Base-by-base conservation (phyloP, 2,797 vertebrate species). In the Bufotes viridis region DNA sequence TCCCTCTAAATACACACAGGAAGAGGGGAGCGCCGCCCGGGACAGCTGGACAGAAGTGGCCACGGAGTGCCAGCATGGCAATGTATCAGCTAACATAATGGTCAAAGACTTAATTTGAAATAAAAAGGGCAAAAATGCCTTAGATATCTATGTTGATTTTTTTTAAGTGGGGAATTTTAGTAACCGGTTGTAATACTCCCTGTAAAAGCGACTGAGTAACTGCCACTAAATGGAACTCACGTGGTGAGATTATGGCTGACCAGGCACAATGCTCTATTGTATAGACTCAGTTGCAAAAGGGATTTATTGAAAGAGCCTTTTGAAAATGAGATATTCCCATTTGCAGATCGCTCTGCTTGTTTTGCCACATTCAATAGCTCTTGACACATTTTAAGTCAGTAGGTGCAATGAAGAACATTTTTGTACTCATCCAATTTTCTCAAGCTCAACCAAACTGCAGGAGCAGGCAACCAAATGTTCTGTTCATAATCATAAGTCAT, bases 401-500 rank as follows among this genome's bases (percentile, higher is more conserved):
- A 78, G 70, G 86, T 82, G 34, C 58, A 34, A 55, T 70, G 42
- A 82, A 82, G 65, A 87, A 74, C 58, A 29, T 24, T 87, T 61
- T 53, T 87, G 69, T 51, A 75, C 55, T 61, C 74, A 58, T 87
- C 26, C 78, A 72, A 63, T 81, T 75, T 72, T 67, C 26, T 81
- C 22, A 51, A 63, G 42, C n/a, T 29, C 70, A 29, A 78, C 58
- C n/a, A 87, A 87, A 87, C 42, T 53, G 80, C 42, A 53, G 42
- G 42, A 57, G 60, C 22, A 82, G 82, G 78, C 74, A 51, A 61
- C 20, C 67, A 81, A 87, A 82, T 82, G 80, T 55, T 87, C 57
- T 76, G 53, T 72, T 81, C 67, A 81, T 82, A 81, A 82, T 72
- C 83, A 51, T 84, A 61, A 84, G 57, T 85, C 79, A 82, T 65